These are phyloP conservation scores for Arion vulgaris DNA, from an alignment of 1,140 invertebrate species.

Conservation along the genomic window DNA sequence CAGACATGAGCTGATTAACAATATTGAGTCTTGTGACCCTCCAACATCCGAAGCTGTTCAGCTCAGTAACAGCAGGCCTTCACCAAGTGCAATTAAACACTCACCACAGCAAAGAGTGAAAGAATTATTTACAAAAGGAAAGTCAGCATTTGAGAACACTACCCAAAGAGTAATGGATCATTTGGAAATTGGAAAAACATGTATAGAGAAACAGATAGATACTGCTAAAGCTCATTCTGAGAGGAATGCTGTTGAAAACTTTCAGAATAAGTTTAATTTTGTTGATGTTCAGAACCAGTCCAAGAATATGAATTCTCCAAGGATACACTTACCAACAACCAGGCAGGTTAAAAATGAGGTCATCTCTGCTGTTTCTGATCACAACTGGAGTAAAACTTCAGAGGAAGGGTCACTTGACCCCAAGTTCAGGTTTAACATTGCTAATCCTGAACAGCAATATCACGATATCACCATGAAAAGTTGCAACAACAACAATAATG, in stretches of 20 bases:
- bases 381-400: neutral
- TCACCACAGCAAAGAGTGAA: neutral
- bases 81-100: neutral
- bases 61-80: neutral
- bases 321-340: neutral
- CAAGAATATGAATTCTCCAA: neutral
- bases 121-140: neutral
- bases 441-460: neutral
- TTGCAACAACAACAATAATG: neutral
- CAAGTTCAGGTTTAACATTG: neutral
- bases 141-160: neutral
- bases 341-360: neutral
- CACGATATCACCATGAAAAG: neutral
- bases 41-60: neutral
- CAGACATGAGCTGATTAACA: neutral
- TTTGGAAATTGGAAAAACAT: neutral
- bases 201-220: neutral
- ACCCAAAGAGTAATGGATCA: neutral
- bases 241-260: neutral
- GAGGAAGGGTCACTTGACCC: neutral
- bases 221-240: neutral
- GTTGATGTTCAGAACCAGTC: neutral
- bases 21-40: neutral
- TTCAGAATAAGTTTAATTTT: neutral
- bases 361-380: neutral